Evolutionary conservation across 2,113 vertebrate genomes (phyloP), one percentile per base, ranked within the genome.

Genomic region (Narcine bancroftii): DNA sequence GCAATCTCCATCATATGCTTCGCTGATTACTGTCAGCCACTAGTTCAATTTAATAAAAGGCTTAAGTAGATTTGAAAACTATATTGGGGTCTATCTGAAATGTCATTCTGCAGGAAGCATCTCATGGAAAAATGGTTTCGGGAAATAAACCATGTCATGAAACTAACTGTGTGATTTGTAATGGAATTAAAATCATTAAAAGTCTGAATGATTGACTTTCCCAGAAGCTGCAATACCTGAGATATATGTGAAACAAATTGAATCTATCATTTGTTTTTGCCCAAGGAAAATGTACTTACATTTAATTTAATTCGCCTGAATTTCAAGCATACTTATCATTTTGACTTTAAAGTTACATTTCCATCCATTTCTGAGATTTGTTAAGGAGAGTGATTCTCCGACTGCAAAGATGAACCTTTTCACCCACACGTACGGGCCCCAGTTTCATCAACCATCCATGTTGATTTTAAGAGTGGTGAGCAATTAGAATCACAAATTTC

Each of bases 171-270:
- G 50, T n/a, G 50, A 87, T 87, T 60, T 63, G 15, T 36, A 33
- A 87, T 87, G 81, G 53, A 87, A 60, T 60, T 87, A 87, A 60
- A 36, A 60, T 87, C n/a, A 87, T 36, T n/a, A 87, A 60, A n/a
- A 60, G 15, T 6, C 5, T 0, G 13, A 60, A 5, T 60, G 29
- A 63, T 87, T 87, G 19, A 19, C 9, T 87, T 60, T 63, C 9
- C 6, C 56, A 21, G 36, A 60, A 56, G 13, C 50, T 17, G 50
- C 81, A 56, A 53, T 50, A 10, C 50, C 81, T 56, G 81, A n/a
- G 53, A 33, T 85, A 29, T 24, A 69, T 60, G 9, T 60, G 9
- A 60, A 7, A 60, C 56, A 60, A 15, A 60, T 7, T 60, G 56
- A 7, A 11, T 60, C 9, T 60, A 15, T 60, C 15, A 60, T 60